phyloP scores from a whole-genome alignment of 2,888 invertebrate genomes.

The Alloplasta piceator region DNA sequence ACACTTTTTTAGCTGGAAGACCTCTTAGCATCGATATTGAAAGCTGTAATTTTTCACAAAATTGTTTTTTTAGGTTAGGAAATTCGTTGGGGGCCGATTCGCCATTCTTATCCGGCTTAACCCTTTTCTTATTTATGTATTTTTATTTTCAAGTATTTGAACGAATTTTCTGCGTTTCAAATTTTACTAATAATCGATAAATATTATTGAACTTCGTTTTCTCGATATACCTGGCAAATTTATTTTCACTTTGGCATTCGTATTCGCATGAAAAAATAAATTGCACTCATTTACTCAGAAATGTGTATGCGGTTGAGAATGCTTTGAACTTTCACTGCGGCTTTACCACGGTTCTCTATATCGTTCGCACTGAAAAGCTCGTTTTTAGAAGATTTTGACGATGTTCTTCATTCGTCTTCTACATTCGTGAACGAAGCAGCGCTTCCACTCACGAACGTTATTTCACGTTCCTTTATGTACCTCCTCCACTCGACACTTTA shows the following conservation, averaged over 20 bases:
- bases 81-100: too few species aligned
- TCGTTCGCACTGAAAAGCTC: slow-evolving; percentile 59
- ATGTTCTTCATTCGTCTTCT: slow-evolving; percentile 53
- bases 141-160: too few species aligned
- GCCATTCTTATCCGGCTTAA: too few species aligned
- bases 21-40: too few species aligned
- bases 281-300: not conserved
- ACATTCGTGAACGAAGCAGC: not conserved
- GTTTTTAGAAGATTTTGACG: slow-evolving; percentile 48
- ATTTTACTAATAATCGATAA: too few species aligned
- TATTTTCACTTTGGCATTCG: not conserved
- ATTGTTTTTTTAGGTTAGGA: too few species aligned
- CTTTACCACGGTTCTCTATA: slow-evolving; percentile 39
- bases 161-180: too few species aligned
- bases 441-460: slow-evolving; percentile 29
- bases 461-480: slow-evolving; percentile 22
- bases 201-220: too few species aligned
- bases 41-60: too few species aligned
- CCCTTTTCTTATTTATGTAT: too few species aligned
- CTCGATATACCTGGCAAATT: too few species aligned
- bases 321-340: slow-evolving; percentile 4
- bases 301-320: not conserved
- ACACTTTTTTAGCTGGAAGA: too few species aligned
- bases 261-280: not conserved
- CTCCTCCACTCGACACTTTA: slow-evolving; percentile 16